Base-by-base conservation (phyloP, 2,888 invertebrate genomes). In the Petrolisthes manimaculis region DNA sequence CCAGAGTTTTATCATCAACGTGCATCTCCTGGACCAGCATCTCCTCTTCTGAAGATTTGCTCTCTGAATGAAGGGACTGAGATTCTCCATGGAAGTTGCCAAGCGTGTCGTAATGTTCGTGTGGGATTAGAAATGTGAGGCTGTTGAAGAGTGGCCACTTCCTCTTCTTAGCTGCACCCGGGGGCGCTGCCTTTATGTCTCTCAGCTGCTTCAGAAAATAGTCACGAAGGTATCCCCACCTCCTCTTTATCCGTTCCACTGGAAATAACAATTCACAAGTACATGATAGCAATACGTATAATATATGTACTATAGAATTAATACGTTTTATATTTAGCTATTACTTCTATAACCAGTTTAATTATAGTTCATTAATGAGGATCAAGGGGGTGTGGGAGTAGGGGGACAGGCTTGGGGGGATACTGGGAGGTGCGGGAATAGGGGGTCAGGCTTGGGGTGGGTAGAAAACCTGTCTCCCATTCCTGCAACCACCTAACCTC, bases 181-280 rank as follows among this genome's bases (percentile, higher is more conserved):
- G 12, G 8, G 18, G 21, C 9, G 53, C 53, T 9, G 79, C 79
- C 54, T 79, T 79, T 51, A 79, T 18, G 54, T 79, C 79, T 79
- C 54, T n/a, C 37, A 37, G 37, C 79, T 79, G 79, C 54, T 79
- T 79, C 5, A 51, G 9, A 37, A 79, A 79, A n/a, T 79, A 79
- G 54, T 79, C 79, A 21, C 79, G 51, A 8, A 79, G 79, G 4
- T 79, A 79, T 21, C 79, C 79, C 79, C 79, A 79, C 54, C 79
- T 79, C 54, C 37, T 79, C 79, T 79, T 79, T 37, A 79, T 12
- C n/a, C 8, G 12, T 3, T 79, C 79, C 8, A 79, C 79, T 79
- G 79, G 14, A 79, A 79, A 51, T 37, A 54, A n/a, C 21, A 21
- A 77, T 24, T 77, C 21, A 77, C 77, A 77, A 21, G 77, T 77